These are phyloP conservation scores for Spisula solida DNA, from an alignment of 2,888 invertebrate species.

Conservation along the genomic window DNA sequence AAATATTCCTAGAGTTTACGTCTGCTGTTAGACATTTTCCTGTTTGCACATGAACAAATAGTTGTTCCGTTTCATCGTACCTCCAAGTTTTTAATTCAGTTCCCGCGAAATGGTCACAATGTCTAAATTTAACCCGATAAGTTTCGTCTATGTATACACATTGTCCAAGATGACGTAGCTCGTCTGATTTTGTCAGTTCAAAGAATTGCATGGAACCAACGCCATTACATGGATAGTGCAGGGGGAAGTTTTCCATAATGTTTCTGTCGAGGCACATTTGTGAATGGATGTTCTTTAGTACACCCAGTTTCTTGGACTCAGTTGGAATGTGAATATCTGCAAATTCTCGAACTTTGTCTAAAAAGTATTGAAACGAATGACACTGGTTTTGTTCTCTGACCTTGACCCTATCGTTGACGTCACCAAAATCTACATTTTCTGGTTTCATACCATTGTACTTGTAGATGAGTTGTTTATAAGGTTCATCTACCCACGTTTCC, in stretches of 20 bases:
- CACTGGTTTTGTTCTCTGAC: slow-evolving; percentile 56
- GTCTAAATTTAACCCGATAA: slow-evolving; percentile 15
- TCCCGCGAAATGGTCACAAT: slow-evolving; percentile 48
- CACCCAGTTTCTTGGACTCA: slow-evolving; percentile 23
- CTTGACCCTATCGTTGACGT: slow-evolving; percentile 45
- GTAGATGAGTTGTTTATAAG: slow-evolving; percentile 34
- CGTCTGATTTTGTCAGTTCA: slow-evolving; percentile 37
- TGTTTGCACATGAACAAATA: slow-evolving; percentile 16
- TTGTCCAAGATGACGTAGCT: slow-evolving; percentile 46
- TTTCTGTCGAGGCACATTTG: slow-evolving; percentile 39
- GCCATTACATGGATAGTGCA: slow-evolving; percentile 35
- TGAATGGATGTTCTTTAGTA: slow-evolving; percentile 12
- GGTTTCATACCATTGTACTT: slow-evolving; percentile 18
- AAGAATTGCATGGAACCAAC: slow-evolving; percentile 28
- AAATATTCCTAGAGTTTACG: neutral
- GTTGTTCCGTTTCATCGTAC: slow-evolving; percentile 24
- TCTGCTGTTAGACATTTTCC: slow-evolving; percentile 41
- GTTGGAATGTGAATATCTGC: slow-evolving; percentile 56
- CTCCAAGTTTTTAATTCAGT: slow-evolving; percentile 29
- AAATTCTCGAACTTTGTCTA: slow-evolving; percentile 51
- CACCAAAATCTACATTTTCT: slow-evolving; percentile 35
- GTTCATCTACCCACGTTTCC: slow-evolving; percentile 52
- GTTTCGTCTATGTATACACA: slow-evolving; percentile 7
- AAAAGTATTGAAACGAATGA: slow-evolving; percentile 58
- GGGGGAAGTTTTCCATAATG: neutral